These are phyloP conservation scores for Pachymerium ferrugineum DNA, from an alignment of 2,888 invertebrate genomes.

Conservation along the genomic window DNA sequence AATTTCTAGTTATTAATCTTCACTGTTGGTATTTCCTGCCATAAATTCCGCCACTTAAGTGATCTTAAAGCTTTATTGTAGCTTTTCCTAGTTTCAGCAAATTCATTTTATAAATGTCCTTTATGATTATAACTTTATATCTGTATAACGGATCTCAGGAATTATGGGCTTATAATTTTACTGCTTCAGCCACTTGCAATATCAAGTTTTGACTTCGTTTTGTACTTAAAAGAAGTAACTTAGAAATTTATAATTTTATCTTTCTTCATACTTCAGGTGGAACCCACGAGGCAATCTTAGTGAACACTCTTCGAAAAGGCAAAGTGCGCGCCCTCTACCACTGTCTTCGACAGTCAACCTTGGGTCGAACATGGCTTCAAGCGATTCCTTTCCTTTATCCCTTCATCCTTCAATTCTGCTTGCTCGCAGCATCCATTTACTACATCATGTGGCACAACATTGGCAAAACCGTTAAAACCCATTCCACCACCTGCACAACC, in stretches of 20 bases:
- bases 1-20: too few species aligned
- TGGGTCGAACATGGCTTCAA: slow-evolving; percentile 55
- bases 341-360: slow-evolving; percentile 53
- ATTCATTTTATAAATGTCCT: too few species aligned
- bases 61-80: too few species aligned
- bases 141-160: too few species aligned
- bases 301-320: slow-evolving; percentile 18
- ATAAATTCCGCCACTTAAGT: too few species aligned
- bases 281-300: neutral
- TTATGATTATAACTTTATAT: too few species aligned
- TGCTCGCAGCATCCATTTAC: slow-evolving; percentile 55
- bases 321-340: slow-evolving; percentile 46
- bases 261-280: neutral
- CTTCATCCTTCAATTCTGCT: slow-evolving; percentile 49
- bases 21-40: too few species aligned
- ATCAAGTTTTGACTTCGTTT: too few species aligned
- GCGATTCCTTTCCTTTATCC: slow-evolving; percentile 56
- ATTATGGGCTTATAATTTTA: too few species aligned
- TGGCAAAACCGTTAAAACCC: neutral
- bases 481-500: neutral
- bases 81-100: too few species aligned
- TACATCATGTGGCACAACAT: slow-evolving; percentile 56
- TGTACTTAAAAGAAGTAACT: too few species aligned
- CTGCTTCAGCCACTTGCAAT: too few species aligned
- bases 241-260: neutral